Percentiles rank a stretch among this genome's conserved stretches.
Evolutionary conservation across 2,888 invertebrate genomes (phyloP).

Genomic region (Phaonia tiefii): DNA sequence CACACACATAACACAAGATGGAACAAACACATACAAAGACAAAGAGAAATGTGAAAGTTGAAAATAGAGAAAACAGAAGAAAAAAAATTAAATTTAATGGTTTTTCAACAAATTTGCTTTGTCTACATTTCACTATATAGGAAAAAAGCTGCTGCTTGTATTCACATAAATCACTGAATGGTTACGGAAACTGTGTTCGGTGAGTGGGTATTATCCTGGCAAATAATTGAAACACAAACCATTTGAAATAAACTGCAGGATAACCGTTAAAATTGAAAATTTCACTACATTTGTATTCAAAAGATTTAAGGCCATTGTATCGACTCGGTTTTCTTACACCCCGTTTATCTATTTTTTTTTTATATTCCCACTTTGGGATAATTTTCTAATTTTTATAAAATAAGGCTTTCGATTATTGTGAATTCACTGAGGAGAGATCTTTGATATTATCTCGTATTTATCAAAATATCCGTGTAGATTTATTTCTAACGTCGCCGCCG

Average conservation of each 20-base stretch:
- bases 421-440: slow-evolving; percentile 29
- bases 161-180: too few species aligned
- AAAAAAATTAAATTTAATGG: slow-evolving; percentile 30
- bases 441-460: not conserved
- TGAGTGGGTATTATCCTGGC: too few species aligned
- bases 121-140: too few species aligned
- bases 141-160: too few species aligned
- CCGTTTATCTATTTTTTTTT: not conserved
- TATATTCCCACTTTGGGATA: slow-evolving; percentile 19
- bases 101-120: too few species aligned
- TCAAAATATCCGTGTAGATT: slow-evolving; percentile 1
- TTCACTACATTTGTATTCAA: slow-evolving; percentile 47
- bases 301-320: slow-evolving; percentile 49
- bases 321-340: too few species aligned
- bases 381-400: slow-evolving; percentile 23
- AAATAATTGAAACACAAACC: slow-evolving; percentile 70
- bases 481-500: slow-evolving; percentile 7
- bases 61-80: not conserved
- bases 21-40: too few species aligned
- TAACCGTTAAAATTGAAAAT: slow-evolving; percentile 61
- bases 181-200: too few species aligned
- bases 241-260: slow-evolving; percentile 70
- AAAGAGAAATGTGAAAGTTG: slow-evolving; percentile 1
- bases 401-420: slow-evolving; percentile 58
- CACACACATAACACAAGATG: too few species aligned